Base-by-base conservation (phyloP, 2,797 vertebrate genomes). In the Diplodus puntazzo region DNA sequence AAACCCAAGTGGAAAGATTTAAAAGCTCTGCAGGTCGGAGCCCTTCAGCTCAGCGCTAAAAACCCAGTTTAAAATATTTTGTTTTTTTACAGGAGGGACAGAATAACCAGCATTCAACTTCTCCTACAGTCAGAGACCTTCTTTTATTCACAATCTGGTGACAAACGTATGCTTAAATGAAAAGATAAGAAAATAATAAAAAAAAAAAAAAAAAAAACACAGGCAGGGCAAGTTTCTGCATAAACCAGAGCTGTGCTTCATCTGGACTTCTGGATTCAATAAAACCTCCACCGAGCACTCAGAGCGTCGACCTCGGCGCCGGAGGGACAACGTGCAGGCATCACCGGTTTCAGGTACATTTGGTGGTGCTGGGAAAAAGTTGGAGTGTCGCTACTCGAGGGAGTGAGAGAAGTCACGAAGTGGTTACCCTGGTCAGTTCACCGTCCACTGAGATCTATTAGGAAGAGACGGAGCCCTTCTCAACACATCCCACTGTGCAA, bases 61-160 rank as follows among this genome's bases (percentile, higher is more conserved):
- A 69, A 80, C 62, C 4, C 53, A 49, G 34, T 54, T 42, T 43
- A 20, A 18, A 21, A 25, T 25, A 3, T 25, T 2, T 25, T 25
- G 2, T 34, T 34, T 9, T 53, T 25, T 58, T 43, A 78, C 82
- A 86, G 85, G 85, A 90, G 86, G 86, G 92, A 92, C 87, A 90
- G 92, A 94, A 95, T 86, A 92, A 84, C 95, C 94, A 95, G 94
- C 93, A 96, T 94, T 94, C 92, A 90, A 82, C 75, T 84, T 93
- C 90, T 91, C 92, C 92, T 89, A 87, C 78, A 53, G 82, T 79
- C 77, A 78, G 61, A 73, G 67, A 77, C 70, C 48, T 77, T 69
- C 18, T 63, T 83, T 88, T 75, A 88, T 85, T 87, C 59, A 67
- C 60, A 87, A 77, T 66, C 57, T 69, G 80, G 68, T 77, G 64